Evolutionary conservation across 2,113 vertebrate genomes (phyloP).

Genomic region (Lophotis ruficrista): DNA sequence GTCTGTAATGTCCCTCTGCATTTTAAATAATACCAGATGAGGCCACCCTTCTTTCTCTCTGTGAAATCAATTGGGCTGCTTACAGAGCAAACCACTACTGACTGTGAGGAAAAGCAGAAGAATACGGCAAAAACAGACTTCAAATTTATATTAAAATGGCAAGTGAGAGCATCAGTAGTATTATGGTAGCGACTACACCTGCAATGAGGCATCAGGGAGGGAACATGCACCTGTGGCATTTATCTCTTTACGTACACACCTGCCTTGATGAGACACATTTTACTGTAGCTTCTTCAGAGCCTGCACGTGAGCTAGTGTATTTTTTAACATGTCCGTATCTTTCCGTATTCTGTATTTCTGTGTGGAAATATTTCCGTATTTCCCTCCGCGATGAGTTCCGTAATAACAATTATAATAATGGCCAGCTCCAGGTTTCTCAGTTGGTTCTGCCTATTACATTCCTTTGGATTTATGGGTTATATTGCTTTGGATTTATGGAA

Average conservation of each 20-base stretch:
- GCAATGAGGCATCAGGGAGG: neutral
- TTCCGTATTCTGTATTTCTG: neutral
- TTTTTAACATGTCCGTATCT: neutral
- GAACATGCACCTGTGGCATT: neutral
- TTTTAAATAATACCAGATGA: neutral
- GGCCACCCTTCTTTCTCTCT: neutral
- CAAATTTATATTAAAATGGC: neutral
- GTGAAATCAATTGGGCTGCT: neutral
- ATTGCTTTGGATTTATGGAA: neutral
- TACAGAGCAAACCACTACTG: neutral
- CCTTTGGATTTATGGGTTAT: neutral
- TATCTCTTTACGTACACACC: neutral
- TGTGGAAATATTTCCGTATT: neutral
- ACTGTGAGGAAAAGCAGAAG: neutral
- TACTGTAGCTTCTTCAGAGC: neutral
- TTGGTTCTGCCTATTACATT: neutral
- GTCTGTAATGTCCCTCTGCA: neutral
- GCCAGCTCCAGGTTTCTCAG: neutral
- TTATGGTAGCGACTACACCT: neutral
- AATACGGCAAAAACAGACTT: neutral
- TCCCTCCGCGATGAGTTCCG: neutral
- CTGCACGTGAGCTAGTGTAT: neutral
- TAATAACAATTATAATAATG: neutral
- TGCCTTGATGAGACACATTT: neutral
- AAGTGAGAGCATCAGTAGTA: neutral